phyloP scores from a whole-genome alignment of 2,113 vertebrate genomes.

The Coptodon bakossiorum region DNA sequence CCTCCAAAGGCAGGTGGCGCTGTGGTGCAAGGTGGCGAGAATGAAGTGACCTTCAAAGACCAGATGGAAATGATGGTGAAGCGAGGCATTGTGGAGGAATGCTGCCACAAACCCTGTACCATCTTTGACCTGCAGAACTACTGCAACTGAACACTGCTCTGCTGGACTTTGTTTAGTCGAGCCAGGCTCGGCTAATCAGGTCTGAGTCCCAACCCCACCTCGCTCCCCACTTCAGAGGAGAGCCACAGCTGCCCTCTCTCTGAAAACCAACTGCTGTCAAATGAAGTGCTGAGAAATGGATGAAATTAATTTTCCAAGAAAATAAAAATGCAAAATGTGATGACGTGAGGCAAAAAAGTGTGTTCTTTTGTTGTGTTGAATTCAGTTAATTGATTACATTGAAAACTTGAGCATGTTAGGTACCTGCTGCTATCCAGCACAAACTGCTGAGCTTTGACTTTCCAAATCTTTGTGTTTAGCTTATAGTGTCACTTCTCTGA shows the following conservation, averaged over 20 bases:
- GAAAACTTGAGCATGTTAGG: not conserved
- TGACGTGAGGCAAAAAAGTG: not conserved
- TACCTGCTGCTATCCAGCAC: not conserved
- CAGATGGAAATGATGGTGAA: slow-evolving; percentile 78
- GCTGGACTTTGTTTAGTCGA: not conserved
- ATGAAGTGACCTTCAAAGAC: slow-evolving; percentile 73
- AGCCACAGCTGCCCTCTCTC: not conserved
- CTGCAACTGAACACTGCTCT: slow-evolving; percentile 77
- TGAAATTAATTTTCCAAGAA: slow-evolving; percentile 56
- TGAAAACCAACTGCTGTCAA: not conserved
- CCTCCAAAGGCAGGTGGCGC: slow-evolving; percentile 56
- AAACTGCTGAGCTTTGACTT: not conserved
- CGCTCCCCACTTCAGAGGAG: not conserved
- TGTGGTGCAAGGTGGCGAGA: slow-evolving; percentile 30
- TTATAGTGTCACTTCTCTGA: not conserved
- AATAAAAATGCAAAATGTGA: slow-evolving; percentile 65
- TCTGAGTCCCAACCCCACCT: not conserved
- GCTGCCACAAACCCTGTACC: slow-evolving; percentile 85
- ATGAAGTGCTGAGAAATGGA: slow-evolving; percentile 21
- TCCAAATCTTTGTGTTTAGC: not conserved
- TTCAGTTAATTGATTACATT: not conserved
- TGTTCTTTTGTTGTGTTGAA: not conserved
- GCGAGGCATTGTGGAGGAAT: slow-evolving; percentile 90
- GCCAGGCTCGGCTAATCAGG: not conserved
- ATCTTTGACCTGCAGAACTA: slow-evolving; percentile 88